phyloP scores from a whole-genome alignment of 2,113 vertebrate genomes.

The Marmota flaviventris region DNA sequence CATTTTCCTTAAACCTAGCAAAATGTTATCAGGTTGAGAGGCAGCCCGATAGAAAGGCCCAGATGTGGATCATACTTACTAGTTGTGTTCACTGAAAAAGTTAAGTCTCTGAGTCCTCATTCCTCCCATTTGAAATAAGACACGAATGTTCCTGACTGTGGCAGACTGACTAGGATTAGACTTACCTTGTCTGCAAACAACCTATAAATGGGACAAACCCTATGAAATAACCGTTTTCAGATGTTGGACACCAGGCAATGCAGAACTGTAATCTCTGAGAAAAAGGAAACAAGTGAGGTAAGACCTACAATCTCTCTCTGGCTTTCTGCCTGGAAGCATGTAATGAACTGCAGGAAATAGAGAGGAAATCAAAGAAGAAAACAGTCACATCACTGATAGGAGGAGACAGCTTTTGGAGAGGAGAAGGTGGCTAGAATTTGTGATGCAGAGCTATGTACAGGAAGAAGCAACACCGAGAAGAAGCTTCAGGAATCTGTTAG shows the following conservation, averaged over 20 bases:
- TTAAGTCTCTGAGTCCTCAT: background rate
- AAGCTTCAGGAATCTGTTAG: no score
- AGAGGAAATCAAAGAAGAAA: background rate
- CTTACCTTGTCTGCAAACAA: background rate
- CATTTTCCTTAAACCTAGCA: conserved; percentile 42
- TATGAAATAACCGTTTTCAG: background rate
- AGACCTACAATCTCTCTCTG: fast-evolving
- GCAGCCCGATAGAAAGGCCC: background rate
- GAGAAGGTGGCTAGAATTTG: background rate
- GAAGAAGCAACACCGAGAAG: background rate
- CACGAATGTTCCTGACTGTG: background rate
- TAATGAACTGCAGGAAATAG: background rate
- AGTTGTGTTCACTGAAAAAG: background rate
- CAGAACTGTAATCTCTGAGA: background rate
- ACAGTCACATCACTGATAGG: background rate
- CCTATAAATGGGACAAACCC: background rate
- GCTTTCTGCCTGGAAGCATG: background rate
- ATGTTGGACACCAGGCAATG: background rate
- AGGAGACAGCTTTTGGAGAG: background rate
- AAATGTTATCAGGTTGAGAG: background rate
- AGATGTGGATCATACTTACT: background rate
- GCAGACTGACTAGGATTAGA: background rate
- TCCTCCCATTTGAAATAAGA: background rate
- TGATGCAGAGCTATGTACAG: no score
- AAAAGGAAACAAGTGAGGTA: background rate